Percentiles rank a stretch among this genome's conserved stretches.
Evolutionary conservation across 2,797 vertebrate species (phyloP).

Genomic region (Tokudaia tokunoshimensis): DNA sequence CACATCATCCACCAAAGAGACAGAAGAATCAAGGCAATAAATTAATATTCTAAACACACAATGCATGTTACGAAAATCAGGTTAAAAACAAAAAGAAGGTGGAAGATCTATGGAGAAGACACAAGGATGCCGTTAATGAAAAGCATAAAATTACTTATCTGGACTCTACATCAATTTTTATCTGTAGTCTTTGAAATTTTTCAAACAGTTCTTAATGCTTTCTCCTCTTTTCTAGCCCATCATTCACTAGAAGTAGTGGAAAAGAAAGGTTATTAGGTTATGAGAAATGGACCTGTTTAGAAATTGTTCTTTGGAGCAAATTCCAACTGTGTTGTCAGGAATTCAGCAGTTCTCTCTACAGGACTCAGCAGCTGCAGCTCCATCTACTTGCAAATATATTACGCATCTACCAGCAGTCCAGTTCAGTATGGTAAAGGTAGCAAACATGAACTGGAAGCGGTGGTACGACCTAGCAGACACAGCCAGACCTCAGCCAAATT

Average conservation of each 20-base stretch:
- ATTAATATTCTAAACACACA: not conserved
- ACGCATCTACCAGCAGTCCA: not conserved
- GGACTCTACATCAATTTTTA: not conserved
- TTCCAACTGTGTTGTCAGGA: not conserved
- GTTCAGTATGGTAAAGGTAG: not conserved
- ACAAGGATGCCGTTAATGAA: not conserved
- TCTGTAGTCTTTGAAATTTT: not conserved
- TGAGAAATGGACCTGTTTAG: not conserved
- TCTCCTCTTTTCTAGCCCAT: not conserved
- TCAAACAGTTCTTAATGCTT: not conserved
- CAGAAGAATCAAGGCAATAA: not conserved
- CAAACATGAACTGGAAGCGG: not conserved
- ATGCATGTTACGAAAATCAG: not conserved
- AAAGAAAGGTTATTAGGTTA: not conserved
- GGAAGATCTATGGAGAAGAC: not conserved
- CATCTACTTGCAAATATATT: not conserved
- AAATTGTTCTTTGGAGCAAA: not conserved
- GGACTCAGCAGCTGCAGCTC: not conserved
- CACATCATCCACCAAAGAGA: not conserved
- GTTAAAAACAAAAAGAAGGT: not conserved
- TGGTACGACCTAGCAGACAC: not conserved
- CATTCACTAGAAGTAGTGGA: not conserved
- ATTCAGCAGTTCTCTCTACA: not conserved
- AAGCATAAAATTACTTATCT: not conserved
- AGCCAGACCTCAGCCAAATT: not conserved